Percentiles rank a stretch among this genome's conserved stretches.
Evolutionary conservation across 2,797 vertebrate species (phyloP).

Genomic region (Esox lucius): DNA sequence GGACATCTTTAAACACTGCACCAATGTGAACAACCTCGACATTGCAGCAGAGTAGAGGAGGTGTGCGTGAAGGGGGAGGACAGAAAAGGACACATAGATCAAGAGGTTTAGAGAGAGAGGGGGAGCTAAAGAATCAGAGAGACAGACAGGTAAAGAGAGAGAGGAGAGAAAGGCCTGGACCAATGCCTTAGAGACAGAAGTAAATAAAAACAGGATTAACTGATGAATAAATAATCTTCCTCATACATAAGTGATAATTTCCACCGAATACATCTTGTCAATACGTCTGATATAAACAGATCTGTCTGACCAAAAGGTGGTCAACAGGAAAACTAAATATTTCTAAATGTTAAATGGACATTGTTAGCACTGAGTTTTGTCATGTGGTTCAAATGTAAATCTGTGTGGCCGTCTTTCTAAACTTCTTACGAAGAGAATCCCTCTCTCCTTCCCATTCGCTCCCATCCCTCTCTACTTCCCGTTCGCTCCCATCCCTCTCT

Average conservation of each 20-base stretch:
- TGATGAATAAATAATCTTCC: neutral
- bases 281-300: neutral
- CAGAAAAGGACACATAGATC: neutral
- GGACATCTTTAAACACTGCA: too few species aligned
- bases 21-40: too few species aligned
- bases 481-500: neutral
- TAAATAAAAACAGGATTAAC: conserved; percentile 1
- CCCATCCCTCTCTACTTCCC: neutral
- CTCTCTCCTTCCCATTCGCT: conserved; percentile 3
- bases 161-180: neutral
- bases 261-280: neutral
- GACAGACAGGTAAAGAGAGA: neutral
- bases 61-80: neutral
- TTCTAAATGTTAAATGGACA: neutral
- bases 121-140: neutral
- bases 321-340: neutral
- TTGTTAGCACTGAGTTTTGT: too few species aligned
- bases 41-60: neutral
- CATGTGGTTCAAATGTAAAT: conserved; percentile 3
- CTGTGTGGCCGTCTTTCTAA: neutral
- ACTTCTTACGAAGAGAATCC: neutral
- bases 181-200: neutral
- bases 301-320: neutral
- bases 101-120: neutral
- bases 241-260: conserved; percentile 11